Evolutionary conservation across 2,888 invertebrate genomes (phyloP), one percentile per base, ranked within the genome.

Genomic region (Odontocolon sp.): DNA sequence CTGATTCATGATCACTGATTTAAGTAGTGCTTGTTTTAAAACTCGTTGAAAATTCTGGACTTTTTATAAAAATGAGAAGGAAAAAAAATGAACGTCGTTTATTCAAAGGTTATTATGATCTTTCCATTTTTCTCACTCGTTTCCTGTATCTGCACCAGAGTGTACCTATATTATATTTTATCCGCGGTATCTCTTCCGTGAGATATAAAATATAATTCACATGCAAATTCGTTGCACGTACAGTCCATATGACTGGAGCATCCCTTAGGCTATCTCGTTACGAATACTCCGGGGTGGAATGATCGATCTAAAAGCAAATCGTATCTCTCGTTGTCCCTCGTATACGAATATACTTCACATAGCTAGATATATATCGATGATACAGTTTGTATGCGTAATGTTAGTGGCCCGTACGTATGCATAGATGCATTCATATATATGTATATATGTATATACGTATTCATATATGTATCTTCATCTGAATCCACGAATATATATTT

Each of bases 261-360:
- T 68, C 61, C 67, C 61, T 72, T 45, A 57, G 50, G 72, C 67
- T 72, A 68, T 64, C 57, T 47, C 16, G 57, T 47, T 66, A 42
- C 56, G 66, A 71, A 72, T 64, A 42, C 68, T 68, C 69, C 40
- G 42, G 31, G 57, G 68, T 57, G 47, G 31, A 64, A 73, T 64
- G 69, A 77, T 77, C 77, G 69, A 73, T 77, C 73, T 73, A 64
- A 66, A 73, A 73, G 59, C 73, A 73, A 73, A 77, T 68, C 45
- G 38, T 64, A 77, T 54, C 50, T 64, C 63, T 63, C 47, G 28
- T 38, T 59, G 28, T 59, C 21, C 54, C 61, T 66, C 23, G 31
- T 45, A 31, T 36, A 54, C 33, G 54, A 45, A 59, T 54, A 54
- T 66, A 40, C 3, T 33, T 26, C 9, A 59, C 9, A 56, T 16